A percentile compares a stretch with the other conserved stretches of the same genome.
Conservation (phyloP, 2,797 vertebrate genomes). For the Sarcoramphus papa region DNA sequence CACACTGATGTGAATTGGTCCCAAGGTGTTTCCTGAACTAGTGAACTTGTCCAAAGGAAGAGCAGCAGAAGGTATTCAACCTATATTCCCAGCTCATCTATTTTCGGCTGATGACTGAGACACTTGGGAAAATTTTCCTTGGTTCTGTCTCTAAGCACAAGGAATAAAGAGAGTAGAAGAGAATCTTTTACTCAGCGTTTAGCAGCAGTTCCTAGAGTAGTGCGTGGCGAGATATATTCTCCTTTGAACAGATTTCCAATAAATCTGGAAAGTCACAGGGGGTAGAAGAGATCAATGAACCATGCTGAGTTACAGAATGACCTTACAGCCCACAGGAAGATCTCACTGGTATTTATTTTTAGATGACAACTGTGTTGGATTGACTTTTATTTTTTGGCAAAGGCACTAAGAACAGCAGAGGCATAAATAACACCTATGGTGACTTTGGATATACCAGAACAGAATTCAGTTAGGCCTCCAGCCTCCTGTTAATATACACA, state of each 20-base stretch:
- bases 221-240: not conserved
- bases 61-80: slow-evolving; percentile 2
- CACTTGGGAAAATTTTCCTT: slow-evolving; percentile 15
- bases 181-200: slow-evolving; percentile 28
- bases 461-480: not conserved
- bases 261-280: slow-evolving; percentile 45
- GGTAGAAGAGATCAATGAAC: slow-evolving; percentile 51
- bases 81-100: not conserved
- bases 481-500: not conserved
- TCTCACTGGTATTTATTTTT: slow-evolving; percentile 62
- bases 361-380: slow-evolving; percentile 36
- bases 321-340: slow-evolving; percentile 49
- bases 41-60: not conserved
- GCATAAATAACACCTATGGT: slow-evolving; percentile 9
- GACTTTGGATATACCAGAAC: slow-evolving; percentile 34
- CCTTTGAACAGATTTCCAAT: slow-evolving; percentile 54
- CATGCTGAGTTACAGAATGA: slow-evolving; percentile 39
- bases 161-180: slow-evolving; percentile 25
- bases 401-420: not conserved
- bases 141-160: slow-evolving; percentile 1
- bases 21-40: slow-evolving; percentile 27
- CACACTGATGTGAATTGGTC: not conserved
- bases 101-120: slow-evolving; percentile 16
- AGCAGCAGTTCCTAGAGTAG: slow-evolving; percentile 8
- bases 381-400: slow-evolving; percentile 40